Evolutionary conservation across 2,888 invertebrate genomes (phyloP).

Genomic region (Nomada ruficornis): DNA sequence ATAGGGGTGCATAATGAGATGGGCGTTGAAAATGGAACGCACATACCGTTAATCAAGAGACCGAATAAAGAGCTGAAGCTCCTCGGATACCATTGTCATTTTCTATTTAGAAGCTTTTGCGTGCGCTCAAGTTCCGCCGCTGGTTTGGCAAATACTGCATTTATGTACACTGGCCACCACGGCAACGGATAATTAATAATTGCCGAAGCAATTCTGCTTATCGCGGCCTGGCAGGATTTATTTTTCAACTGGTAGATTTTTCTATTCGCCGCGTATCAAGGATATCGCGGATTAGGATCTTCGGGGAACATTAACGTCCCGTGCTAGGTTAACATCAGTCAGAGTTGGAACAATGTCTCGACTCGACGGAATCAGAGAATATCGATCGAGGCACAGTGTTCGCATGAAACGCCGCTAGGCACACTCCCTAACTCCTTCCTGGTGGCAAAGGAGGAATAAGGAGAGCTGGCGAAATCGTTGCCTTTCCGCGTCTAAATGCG

Average conservation of each 20-base stretch:
- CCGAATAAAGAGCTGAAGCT: too few relatives aligned
- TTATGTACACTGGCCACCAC: conserved; percentile 8
- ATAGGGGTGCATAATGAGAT: neutral
- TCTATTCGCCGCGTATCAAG: conserved; percentile 47
- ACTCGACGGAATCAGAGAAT: conserved; percentile 40
- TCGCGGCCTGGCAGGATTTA: conserved; percentile 34
- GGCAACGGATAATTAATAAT: conserved; percentile 53
- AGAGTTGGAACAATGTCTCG: conserved; percentile 35
- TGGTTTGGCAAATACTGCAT: conserved; percentile 48
- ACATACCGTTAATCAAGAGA: too few relatives aligned
- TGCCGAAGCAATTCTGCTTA: conserved; percentile 56
- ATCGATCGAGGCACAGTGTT: conserved; percentile 53
- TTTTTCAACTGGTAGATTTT: conserved; percentile 49
- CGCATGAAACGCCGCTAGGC: conserved; percentile 26
- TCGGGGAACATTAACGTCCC: conserved; percentile 50
- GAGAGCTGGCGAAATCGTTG: conserved; percentile 48
- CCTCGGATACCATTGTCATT: conserved; percentile 51
- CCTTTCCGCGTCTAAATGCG: conserved; percentile 40
- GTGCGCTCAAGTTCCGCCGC: conserved; percentile 49
- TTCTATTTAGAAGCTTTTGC: conserved; percentile 60
- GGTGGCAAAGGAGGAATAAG: conserved; percentile 63
- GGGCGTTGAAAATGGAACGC: conserved; percentile 10
- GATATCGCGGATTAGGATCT: conserved; percentile 9
- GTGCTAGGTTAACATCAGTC: conserved; percentile 58
- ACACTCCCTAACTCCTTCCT: conserved; percentile 33